Percentiles rank a stretch among this genome's conserved stretches.
phyloP scores from a whole-genome alignment of 2,888 invertebrate species.

The Drosophila paramelanica region DNA sequence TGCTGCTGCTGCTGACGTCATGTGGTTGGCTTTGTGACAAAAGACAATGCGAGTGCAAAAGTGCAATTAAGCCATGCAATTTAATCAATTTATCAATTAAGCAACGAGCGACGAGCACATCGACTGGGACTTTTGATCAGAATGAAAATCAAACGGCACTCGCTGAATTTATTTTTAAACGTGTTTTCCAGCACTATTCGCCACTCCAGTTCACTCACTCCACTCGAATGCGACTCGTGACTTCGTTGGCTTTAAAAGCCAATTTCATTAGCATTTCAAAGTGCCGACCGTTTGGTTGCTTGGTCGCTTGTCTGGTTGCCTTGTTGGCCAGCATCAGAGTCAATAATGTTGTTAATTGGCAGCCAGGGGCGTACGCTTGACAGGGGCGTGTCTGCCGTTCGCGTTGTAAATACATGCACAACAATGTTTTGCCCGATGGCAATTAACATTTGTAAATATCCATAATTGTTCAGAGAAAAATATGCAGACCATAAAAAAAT shows the following conservation, averaged over 20 bases:
- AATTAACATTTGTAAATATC: conserved; percentile 80
- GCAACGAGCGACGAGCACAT: conserved; percentile 19
- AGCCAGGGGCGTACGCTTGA: conserved; percentile 16
- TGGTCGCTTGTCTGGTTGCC: conserved; percentile 7
- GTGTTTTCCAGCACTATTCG: conserved; percentile 8
- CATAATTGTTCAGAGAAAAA: conserved; percentile 69
- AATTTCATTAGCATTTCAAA: conserved; percentile 81
- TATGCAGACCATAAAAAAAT: conserved; percentile 23
- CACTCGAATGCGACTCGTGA: conserved; percentile 2
- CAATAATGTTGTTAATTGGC: conserved; percentile 77
- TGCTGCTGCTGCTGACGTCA: conserved; percentile 18
- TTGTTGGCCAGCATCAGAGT: conserved; percentile 43
- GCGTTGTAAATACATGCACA: conserved; percentile 21
- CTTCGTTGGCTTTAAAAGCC: conserved; percentile 62
- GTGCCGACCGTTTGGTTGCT: conserved; percentile 43
- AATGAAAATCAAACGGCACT: conserved; percentile 7
- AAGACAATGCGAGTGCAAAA: conserved; percentile 51
- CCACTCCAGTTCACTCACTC: not conserved
- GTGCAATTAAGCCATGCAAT: conserved; percentile 74
- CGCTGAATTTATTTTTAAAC: conserved; percentile 10
- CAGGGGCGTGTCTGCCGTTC: conserved; percentile 28
- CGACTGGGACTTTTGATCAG: conserved; percentile 20
- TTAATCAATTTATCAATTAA: conserved; percentile 80
- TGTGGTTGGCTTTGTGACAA: conserved; percentile 44
- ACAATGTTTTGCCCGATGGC: conserved; percentile 58